Percentiles rank a stretch among this genome's conserved stretches.
Evolutionary conservation across 2,797 vertebrate genomes (phyloP).

Genomic region (Anguilla megastoma): DNA sequence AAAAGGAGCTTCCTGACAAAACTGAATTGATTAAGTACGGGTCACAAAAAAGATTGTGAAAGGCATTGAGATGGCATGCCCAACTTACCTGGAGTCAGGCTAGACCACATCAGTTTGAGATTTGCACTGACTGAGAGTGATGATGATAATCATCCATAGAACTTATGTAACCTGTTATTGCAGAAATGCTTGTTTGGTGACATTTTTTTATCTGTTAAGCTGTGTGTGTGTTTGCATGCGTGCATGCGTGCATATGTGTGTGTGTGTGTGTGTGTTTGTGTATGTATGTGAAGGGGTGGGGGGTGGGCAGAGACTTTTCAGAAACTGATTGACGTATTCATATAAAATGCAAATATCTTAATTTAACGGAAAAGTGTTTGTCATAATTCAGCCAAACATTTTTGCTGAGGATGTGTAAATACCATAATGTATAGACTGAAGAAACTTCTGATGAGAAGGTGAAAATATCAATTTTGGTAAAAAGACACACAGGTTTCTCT

Average conservation of each 20-base stretch:
- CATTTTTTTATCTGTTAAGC: background rate
- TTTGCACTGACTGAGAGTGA: background rate
- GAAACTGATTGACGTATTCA: background rate
- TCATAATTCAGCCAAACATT: background rate
- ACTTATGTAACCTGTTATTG: background rate
- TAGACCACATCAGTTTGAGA: background rate
- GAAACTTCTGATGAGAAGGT: background rate
- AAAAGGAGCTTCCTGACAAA: background rate
- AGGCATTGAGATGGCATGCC: background rate
- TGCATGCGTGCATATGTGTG: background rate
- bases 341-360: background rate
- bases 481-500: background rate
- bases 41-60: background rate
- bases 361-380: background rate
- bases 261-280: too few species aligned
- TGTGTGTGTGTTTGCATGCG: background rate
- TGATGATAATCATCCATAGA: background rate
- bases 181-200: background rate
- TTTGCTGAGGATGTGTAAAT: background rate
- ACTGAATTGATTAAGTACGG: background rate
- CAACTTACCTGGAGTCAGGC: background rate
- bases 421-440: background rate
- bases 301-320: background rate
- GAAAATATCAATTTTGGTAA: background rate
- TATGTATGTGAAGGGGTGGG: background rate